phyloP scores from a whole-genome alignment of 1,140 invertebrate genomes.

The Bombus cullumanus region DNA sequence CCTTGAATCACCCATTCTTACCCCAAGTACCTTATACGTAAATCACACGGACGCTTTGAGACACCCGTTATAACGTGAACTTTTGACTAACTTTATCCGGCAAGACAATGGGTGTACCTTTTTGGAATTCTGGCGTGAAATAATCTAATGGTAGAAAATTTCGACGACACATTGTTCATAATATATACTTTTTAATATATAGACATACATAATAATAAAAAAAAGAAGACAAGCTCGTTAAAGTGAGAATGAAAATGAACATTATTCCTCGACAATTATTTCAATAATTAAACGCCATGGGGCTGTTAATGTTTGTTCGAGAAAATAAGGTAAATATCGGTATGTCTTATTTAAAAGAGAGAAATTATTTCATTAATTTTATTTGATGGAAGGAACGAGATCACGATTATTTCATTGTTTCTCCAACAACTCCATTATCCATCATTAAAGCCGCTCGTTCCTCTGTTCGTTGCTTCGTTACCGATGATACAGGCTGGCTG shows the following conservation, averaged over 20 bases:
- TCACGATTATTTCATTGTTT: background rate
- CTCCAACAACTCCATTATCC: background rate
- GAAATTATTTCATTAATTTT: background rate
- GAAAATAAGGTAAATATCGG: no score
- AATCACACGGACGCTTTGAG: slow-evolving; percentile 57
- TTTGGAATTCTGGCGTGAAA: background rate
- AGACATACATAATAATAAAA: background rate
- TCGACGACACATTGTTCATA: no score
- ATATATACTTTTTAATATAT: background rate
- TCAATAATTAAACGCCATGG: background rate
- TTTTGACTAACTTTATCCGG: background rate
- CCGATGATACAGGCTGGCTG: background rate
- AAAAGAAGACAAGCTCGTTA: background rate
- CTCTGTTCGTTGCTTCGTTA: background rate
- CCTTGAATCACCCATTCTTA: background rate
- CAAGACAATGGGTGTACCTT: background rate
- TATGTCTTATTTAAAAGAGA: background rate
- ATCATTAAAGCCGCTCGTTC: slow-evolving; percentile 2
- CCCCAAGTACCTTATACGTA: slow-evolving; percentile 47
- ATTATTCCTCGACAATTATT: background rate
- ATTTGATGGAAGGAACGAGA: background rate
- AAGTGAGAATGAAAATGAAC: background rate
- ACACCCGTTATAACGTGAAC: slow-evolving; percentile 29
- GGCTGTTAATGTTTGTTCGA: background rate
- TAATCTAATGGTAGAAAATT: background rate